These are phyloP conservation scores for Trematomus loennbergii DNA, from an alignment of 2,113 vertebrate species.

Conservation along the genomic window DNA sequence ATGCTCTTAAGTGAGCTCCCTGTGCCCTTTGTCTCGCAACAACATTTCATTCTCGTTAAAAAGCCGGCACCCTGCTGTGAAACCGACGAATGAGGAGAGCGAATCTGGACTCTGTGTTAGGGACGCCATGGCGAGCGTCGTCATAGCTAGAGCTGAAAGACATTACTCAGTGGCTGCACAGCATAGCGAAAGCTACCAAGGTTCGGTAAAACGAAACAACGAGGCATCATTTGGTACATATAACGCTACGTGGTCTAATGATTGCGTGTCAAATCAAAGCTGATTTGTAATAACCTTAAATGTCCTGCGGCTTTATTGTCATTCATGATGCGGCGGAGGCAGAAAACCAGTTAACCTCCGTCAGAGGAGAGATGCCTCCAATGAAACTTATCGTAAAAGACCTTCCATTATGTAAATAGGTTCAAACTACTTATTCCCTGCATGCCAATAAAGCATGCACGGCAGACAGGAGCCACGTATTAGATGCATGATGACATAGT, in stretches of 20 bases:
- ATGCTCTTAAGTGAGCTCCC: slow-evolving; percentile 58
- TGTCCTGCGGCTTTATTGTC: slow-evolving; percentile 18
- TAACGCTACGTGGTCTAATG: background rate
- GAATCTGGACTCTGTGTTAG: slow-evolving; percentile 52
- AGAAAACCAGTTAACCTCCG: slow-evolving; percentile 16
- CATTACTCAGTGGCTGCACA: slow-evolving; percentile 21
- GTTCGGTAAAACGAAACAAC: background rate
- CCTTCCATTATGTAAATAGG: slow-evolving; percentile 57
- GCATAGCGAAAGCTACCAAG: background rate
- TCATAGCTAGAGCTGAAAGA: slow-evolving; percentile 14
- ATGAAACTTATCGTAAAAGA: slow-evolving; percentile 25
- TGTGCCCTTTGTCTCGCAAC: slow-evolving; percentile 56
- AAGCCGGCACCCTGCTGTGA: slow-evolving; percentile 43
- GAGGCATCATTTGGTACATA: background rate
- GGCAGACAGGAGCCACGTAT: background rate
- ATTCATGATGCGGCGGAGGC: background rate
- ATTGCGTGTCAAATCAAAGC: slow-evolving; percentile 28
- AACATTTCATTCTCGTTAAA: slow-evolving; percentile 64
- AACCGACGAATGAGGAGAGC: slow-evolving; percentile 59
- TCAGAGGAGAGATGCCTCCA: slow-evolving; percentile 12
- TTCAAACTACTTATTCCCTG: slow-evolving; percentile 20
- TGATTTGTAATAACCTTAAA: slow-evolving; percentile 26
- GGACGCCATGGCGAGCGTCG: slow-evolving; percentile 10
- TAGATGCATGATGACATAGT: slow-evolving; percentile 30
- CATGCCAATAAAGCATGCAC: slow-evolving; percentile 35